Conservation (phyloP, 2,888 invertebrate species). For the Ennomos quercinarius region DNA sequence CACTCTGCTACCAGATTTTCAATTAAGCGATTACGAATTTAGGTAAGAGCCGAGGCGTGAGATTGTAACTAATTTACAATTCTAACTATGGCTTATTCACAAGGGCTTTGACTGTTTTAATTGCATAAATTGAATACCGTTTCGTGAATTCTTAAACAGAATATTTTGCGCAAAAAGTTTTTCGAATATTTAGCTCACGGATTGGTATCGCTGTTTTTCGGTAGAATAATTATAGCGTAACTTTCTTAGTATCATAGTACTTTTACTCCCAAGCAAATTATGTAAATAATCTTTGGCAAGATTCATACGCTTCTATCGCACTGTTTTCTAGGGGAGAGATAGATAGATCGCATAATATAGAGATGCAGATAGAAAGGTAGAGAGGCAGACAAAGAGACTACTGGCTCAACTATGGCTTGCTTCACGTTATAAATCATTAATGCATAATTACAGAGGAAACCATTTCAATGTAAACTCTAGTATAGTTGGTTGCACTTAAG, state of each 20-base stretch:
- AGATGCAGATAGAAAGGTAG: too few species aligned
- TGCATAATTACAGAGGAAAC: background rate
- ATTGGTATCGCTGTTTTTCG: constrained; percentile 17
- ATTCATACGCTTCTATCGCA: too few species aligned
- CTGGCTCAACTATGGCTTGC: too few species aligned
- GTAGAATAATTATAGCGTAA: constrained; percentile 6
- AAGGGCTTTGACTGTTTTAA: constrained; percentile 46
- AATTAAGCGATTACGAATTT: constrained; percentile 49
- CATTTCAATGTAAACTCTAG: constrained; percentile 20
- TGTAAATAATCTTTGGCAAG: too few species aligned
- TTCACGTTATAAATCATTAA: too few species aligned
- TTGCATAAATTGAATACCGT: constrained; percentile 54
- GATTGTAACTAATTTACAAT: constrained; percentile 58
- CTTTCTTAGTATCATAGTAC: constrained; percentile 1
- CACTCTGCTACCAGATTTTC: constrained; percentile 46
- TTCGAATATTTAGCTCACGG: constrained; percentile 7
- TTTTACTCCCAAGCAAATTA: background rate
- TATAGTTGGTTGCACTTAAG: constrained; percentile 35
- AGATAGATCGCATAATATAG: too few species aligned
- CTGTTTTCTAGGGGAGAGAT: too few species aligned
- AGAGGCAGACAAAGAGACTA: too few species aligned
- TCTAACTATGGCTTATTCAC: constrained; percentile 51
- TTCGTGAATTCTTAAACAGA: constrained; percentile 37
- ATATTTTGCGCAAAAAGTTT: constrained; percentile 7
- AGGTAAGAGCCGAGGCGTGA: constrained; percentile 48